Evolutionary conservation across 1,140 invertebrate genomes (phyloP).

Genomic region (Drosophila suzukii): DNA sequence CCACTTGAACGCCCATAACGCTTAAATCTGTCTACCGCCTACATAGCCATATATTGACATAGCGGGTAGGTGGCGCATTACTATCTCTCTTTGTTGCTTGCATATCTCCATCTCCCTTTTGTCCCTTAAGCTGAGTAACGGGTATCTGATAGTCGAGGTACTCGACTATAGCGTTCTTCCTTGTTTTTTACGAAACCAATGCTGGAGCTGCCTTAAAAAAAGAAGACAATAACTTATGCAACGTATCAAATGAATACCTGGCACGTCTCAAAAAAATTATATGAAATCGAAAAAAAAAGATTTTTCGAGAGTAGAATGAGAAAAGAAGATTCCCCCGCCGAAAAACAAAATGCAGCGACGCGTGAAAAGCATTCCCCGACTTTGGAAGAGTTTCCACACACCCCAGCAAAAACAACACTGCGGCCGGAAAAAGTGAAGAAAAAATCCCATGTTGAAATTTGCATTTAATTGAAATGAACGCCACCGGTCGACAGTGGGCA

Average conservation of each 20-base stretch:
- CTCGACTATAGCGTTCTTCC: too few species aligned
- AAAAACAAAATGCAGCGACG: conserved; percentile 78
- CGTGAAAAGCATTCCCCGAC: conserved; percentile 78
- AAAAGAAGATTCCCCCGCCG: conserved; percentile 50
- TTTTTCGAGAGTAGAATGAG: conserved; percentile 1
- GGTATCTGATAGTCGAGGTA: too few species aligned
- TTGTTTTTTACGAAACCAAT: not conserved
- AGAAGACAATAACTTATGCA: not conserved
- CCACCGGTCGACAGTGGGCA: conserved; percentile 29
- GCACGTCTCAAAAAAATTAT: conserved; percentile 55
- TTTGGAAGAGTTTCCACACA: conserved; percentile 53
- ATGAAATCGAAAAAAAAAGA: conserved; percentile 31
- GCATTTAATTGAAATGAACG: conserved; percentile 82
- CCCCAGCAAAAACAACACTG: conserved; percentile 38
- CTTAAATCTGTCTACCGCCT: too few species aligned
- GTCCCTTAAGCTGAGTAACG: too few species aligned
- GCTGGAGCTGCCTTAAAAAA: not conserved
- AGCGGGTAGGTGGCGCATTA: too few species aligned
- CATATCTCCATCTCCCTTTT: too few species aligned
- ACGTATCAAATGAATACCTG: conserved; percentile 18
- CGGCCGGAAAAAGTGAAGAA: conserved; percentile 3
- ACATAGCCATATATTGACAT: too few species aligned
- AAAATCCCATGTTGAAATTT: conserved; percentile 66
- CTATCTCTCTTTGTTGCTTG: too few species aligned
- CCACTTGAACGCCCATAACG: too few species aligned